Conservation (phyloP, 2,113 vertebrate species). For the Tupaia tana region DNA sequence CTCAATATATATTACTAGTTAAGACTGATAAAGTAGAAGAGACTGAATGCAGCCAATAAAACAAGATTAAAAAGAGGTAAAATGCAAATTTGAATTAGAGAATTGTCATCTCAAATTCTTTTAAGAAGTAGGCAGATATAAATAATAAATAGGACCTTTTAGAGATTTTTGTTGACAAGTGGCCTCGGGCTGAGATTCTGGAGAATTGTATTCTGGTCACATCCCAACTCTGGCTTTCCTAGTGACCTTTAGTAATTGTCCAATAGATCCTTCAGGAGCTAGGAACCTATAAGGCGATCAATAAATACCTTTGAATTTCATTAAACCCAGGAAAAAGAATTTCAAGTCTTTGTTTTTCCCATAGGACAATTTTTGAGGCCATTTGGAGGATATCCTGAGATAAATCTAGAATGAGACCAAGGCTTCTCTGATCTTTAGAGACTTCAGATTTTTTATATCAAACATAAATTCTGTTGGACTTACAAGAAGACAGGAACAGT, state of each 20-base stretch:
- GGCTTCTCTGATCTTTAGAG: background rate
- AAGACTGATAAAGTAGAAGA: conserved; percentile 57
- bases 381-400: background rate
- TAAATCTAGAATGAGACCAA: background rate
- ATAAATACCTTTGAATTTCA: conserved; percentile 53
- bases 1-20: background rate
- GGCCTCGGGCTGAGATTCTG: background rate
- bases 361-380: background rate
- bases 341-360: background rate
- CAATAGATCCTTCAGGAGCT: background rate
- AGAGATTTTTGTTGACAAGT: conserved; percentile 23
- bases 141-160: conserved; percentile 46
- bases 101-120: conserved; percentile 57
- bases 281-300: conserved; percentile 43
- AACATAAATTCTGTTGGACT: background rate
- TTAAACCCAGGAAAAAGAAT: conserved; percentile 13
- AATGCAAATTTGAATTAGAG: conserved; percentile 65
- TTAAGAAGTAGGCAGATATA: conserved; percentile 44
- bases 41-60: conserved; percentile 41
- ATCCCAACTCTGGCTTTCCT: background rate
- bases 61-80: conserved; percentile 64
- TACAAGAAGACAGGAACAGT: background rate
- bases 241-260: conserved; percentile 44
- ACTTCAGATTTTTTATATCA: background rate
- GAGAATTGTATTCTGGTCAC: background rate